Conservation (phyloP, 1,140 invertebrate genomes). For the Papilio xuthus region DNA sequence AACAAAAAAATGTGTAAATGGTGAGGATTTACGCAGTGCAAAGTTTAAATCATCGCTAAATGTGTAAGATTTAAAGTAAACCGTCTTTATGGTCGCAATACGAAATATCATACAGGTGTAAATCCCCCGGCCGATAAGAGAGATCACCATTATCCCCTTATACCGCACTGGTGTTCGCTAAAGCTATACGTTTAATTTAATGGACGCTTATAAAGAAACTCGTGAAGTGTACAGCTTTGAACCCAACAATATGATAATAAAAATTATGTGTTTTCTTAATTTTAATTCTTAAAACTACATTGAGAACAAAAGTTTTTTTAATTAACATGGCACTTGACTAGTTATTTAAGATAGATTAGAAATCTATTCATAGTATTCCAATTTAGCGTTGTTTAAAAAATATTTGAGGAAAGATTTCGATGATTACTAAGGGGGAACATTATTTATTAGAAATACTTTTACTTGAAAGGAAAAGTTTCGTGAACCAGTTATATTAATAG, state of each 20-base stretch:
- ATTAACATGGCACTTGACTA: background rate
- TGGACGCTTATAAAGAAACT: slow-evolving; percentile 44
- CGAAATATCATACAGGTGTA: slow-evolving; percentile 36
- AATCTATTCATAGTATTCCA: background rate
- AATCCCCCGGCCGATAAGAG: slow-evolving; percentile 29
- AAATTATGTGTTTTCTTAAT: background rate
- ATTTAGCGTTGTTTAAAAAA: too few species aligned
- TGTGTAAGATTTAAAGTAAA: slow-evolving; percentile 18
- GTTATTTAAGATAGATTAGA: background rate
- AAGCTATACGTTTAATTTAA: slow-evolving; percentile 49
- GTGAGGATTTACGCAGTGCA: background rate
- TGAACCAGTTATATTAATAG: background rate
- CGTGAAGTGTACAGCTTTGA: slow-evolving; percentile 27
- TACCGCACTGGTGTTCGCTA: slow-evolving; percentile 37
- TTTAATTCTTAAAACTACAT: background rate
- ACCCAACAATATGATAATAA: slow-evolving; percentile 15
- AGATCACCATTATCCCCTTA: slow-evolving; percentile 38
- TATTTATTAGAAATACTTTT: too few species aligned
- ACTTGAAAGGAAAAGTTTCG: background rate
- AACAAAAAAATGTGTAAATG: background rate
- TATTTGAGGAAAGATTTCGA: too few species aligned
- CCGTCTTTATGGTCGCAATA: slow-evolving; percentile 23
- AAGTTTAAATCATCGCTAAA: slow-evolving; percentile 16
- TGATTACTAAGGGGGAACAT: too few species aligned
- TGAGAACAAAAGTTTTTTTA: background rate